A percentile compares a stretch with the other conserved stretches of the same genome.
phyloP scores from a whole-genome alignment of 2,797 vertebrate genomes.

The Hypotaenidia okinawae region DNA sequence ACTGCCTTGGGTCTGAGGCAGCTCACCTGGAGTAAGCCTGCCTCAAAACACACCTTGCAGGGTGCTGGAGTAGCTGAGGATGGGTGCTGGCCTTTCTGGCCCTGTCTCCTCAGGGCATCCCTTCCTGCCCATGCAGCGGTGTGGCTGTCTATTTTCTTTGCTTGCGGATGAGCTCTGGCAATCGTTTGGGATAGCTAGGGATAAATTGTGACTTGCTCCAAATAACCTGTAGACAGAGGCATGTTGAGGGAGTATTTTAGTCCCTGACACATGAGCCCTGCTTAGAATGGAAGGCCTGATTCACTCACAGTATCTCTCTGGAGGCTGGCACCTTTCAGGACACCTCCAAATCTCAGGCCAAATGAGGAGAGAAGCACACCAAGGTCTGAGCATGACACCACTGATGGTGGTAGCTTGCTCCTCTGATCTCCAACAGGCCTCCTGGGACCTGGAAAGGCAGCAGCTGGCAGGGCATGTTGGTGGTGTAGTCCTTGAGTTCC shows the following conservation, averaged over 20 bases:
- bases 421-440: background rate
- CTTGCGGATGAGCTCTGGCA: conserved; percentile 25
- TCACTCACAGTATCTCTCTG: background rate
- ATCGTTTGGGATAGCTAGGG: background rate
- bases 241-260: conserved; percentile 32
- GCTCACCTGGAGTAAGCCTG: background rate
- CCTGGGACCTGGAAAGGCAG: background rate
- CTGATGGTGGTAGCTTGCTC: background rate
- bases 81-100: background rate
- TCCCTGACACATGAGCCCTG: background rate
- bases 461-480: background rate
- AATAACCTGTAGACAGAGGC: conserved; percentile 22
- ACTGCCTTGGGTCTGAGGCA: background rate
- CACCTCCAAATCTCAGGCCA: background rate
- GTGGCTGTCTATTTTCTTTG: background rate
- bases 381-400: background rate
- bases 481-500: background rate
- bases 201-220: conserved; percentile 2
- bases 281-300: conserved; percentile 27
- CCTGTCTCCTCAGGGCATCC: background rate
- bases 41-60: background rate
- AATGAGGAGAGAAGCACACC: background rate
- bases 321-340: background rate
- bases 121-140: background rate
- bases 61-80: background rate